Percentiles rank a stretch among this genome's conserved stretches.
phyloP scores from a whole-genome alignment of 1,140 invertebrate species.

The Periplaneta americana region DNA sequence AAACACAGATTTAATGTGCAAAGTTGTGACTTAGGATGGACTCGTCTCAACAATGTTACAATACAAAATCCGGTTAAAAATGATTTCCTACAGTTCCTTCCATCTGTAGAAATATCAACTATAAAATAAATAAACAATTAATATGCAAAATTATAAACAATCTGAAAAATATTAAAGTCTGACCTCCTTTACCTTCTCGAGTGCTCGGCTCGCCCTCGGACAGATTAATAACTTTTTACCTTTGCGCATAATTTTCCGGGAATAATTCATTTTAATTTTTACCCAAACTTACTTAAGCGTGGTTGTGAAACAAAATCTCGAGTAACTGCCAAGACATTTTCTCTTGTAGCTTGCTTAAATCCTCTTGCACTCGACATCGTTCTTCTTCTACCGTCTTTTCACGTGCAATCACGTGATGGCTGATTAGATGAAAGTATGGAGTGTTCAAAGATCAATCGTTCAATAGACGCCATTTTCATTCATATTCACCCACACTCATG shows the following conservation, averaged over 20 bases:
- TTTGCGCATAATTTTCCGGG: neutral
- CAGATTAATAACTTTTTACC: neutral
- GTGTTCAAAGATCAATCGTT: neutral
- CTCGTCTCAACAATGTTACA: too few relatives aligned
- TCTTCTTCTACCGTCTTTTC: slow-evolving; percentile 29
- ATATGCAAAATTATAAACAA: neutral
- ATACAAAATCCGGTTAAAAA: neutral
- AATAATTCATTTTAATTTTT: neutral
- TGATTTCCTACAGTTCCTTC: neutral
- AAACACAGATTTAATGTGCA: neutral
- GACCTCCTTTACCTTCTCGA: slow-evolving; percentile 3
- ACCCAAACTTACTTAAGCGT: slow-evolving; percentile 80
- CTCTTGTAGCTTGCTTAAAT: slow-evolving; percentile 52
- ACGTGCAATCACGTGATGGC: slow-evolving; percentile 40
- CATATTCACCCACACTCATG: too few relatives aligned
- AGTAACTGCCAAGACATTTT: slow-evolving; percentile 87
- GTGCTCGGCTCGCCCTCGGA: slow-evolving; percentile 4
- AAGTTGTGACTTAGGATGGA: neutral
- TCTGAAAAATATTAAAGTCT: neutral
- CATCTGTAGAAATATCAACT: neutral
- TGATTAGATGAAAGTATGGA: too few relatives aligned
- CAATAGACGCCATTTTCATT: neutral
- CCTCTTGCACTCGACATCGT: slow-evolving; percentile 38
- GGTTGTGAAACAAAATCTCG: slow-evolving; percentile 97
- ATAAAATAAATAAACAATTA: neutral